A percentile compares a stretch with the other conserved stretches of the same genome.
Conservation (phyloP, 2,113 vertebrate species). For the Halichoeres trimaculatus region DNA sequence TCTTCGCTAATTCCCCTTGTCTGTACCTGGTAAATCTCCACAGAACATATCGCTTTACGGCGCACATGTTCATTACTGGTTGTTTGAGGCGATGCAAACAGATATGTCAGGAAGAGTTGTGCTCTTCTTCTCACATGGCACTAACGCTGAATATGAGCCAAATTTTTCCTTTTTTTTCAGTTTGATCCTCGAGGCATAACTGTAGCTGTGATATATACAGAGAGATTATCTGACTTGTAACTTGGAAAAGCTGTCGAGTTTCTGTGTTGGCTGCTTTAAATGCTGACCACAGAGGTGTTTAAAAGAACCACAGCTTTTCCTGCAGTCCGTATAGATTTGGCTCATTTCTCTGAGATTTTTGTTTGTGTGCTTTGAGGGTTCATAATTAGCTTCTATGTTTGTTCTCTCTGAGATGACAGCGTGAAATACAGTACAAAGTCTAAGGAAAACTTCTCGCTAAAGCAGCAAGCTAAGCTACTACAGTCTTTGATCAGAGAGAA, state of each 20-base stretch:
- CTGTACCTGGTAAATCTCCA: conserved; percentile 60
- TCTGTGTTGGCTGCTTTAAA: conserved; percentile 25
- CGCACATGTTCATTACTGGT: conserved; percentile 22
- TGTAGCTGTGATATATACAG: background rate
- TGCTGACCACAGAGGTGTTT: conserved; percentile 10
- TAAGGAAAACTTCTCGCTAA: background rate
- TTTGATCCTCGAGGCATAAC: conserved; percentile 33
- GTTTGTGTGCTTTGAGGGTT: background rate
- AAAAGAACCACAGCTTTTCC: conserved; percentile 4
- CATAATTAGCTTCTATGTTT: conserved; percentile 22
- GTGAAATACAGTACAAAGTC: conserved; percentile 29
- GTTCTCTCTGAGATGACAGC: conserved; percentile 13
- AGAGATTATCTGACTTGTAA: conserved; percentile 38
- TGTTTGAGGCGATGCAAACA: conserved; percentile 33
- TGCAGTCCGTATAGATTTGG: background rate
- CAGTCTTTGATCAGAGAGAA: conserved; percentile 14
- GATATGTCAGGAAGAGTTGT: conserved; percentile 36
- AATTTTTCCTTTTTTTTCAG: conserved; percentile 24
- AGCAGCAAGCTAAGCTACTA: conserved; percentile 11
- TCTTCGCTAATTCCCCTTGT: conserved; percentile 46
- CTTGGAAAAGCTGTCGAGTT: conserved; percentile 25
- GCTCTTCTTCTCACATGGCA: conserved; percentile 33
- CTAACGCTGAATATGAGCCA: conserved; percentile 30
- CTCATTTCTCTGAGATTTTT: conserved; percentile 1
- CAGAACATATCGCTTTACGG: conserved; percentile 61